Evolutionary conservation across 2,888 invertebrate species (phyloP).

Genomic region (Cremastobaeus sp.): DNA sequence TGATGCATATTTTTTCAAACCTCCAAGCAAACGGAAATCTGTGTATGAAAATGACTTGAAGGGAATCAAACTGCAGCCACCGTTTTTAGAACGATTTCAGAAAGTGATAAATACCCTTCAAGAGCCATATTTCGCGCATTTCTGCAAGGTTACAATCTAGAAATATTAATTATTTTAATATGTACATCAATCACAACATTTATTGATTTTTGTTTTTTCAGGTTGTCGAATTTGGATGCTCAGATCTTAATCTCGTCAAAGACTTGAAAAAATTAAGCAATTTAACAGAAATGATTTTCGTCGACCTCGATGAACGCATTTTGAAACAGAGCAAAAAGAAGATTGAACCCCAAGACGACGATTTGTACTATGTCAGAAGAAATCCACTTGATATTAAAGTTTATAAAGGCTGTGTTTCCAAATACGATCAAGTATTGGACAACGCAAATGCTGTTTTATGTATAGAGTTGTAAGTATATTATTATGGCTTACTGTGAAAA

Average conservation of each 20-base stretch:
- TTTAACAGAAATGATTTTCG: slow-evolving; percentile 28
- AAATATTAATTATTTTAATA: slow-evolving; percentile 1
- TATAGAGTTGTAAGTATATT: slow-evolving; percentile 32
- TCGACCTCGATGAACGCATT: slow-evolving; percentile 17
- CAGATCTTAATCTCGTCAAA: slow-evolving; percentile 6
- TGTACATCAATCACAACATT: neutral
- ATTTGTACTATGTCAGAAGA: slow-evolving; percentile 9
- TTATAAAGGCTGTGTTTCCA: slow-evolving; percentile 16
- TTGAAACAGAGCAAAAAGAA: neutral
- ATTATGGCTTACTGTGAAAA: too few relatives aligned
- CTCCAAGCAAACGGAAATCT: slow-evolving; percentile 13
- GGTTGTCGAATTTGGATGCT: slow-evolving; percentile 41
- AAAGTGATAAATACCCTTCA: neutral
- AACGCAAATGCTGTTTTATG: slow-evolving; percentile 26
- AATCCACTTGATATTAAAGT: slow-evolving; percentile 22
- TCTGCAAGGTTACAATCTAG: slow-evolving; percentile 30
- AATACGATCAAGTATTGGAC: slow-evolving; percentile 10
- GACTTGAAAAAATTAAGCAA: slow-evolving; percentile 4
- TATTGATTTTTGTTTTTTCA: slow-evolving; percentile 13
- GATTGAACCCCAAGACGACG: slow-evolving; percentile 8
- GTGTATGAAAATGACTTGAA: slow-evolving; percentile 29
- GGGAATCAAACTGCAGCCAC: slow-evolving; percentile 12
- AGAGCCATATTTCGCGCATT: neutral
- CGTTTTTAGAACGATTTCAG: slow-evolving; percentile 16
- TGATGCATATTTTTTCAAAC: too few relatives aligned